Conservation (phyloP, 30 jellyfish, hydroid and myxozoan genomes). For the Nemopilema nomurai region DNA sequence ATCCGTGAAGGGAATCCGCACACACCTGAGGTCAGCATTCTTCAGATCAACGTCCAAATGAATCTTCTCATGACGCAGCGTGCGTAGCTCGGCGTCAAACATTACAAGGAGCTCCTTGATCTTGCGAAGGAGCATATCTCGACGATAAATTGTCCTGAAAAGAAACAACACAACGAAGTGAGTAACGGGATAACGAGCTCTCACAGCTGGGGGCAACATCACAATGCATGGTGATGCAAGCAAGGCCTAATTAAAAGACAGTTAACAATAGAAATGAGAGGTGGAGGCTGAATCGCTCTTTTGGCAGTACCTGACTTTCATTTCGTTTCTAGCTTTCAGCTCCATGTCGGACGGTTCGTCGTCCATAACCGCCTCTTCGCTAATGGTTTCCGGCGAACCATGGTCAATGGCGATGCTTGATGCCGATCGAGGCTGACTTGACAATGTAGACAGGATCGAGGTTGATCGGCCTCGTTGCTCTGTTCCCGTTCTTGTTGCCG, state of each 20-base stretch:
- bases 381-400: conserved; percentile 73
- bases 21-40: conserved; percentile 92
- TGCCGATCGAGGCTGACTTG: conserved; percentile 80
- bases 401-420: conserved; percentile 69
- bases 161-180: no score
- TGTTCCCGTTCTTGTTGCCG: conserved; percentile 54
- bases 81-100: conserved; percentile 80
- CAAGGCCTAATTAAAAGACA: no score
- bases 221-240: no score
- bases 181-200: no score
- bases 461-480: conserved; percentile 82
- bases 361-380: conserved; percentile 44
- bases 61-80: conserved; percentile 77
- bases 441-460: conserved; percentile 77
- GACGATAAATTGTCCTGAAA: conserved; percentile 57
- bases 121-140: conserved; percentile 71
- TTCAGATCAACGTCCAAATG: conserved; percentile 82
- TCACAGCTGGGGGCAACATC: no score
- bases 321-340: conserved; percentile 64
- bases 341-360: conserved; percentile 69
- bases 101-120: conserved; percentile 38
- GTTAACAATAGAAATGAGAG: background rate
- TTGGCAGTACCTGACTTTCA: conserved; percentile 53
- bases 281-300: background rate
- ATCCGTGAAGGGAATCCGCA: no score